phyloP scores from a whole-genome alignment of 2,888 invertebrate genomes.

The Lithosia quadra region DNA sequence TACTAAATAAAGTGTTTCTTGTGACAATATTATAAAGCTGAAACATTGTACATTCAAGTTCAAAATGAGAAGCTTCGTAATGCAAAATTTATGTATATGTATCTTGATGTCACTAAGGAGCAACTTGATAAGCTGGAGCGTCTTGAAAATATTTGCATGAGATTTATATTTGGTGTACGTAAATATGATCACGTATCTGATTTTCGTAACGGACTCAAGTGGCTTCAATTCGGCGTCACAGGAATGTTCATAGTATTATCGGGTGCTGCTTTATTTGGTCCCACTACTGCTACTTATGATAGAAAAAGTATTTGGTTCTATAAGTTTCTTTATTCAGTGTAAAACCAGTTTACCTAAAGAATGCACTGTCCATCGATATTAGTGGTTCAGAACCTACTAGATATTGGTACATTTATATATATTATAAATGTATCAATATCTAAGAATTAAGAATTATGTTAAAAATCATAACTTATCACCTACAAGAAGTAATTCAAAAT shows the following conservation, averaged over 20 bases:
- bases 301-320: not conserved
- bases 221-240: conserved; percentile 14
- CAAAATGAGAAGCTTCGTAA: conserved; percentile 1
- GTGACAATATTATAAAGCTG: conserved; percentile 16
- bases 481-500: no score
- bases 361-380: no score
- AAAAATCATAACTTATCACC: no score
- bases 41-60: conserved; percentile 4
- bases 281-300: not conserved
- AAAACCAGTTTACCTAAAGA: no score
- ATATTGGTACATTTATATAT: no score
- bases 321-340: no score
- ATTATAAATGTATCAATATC: no score
- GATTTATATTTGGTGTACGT: conserved; percentile 18
- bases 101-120: conserved; percentile 7
- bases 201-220: conserved; percentile 9
- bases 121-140: conserved; percentile 18
- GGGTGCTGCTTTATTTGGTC: not conserved
- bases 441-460: no score
- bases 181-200: conserved; percentile 22
- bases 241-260: conserved; percentile 6
- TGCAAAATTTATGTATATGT: conserved; percentile 6
- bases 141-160: conserved; percentile 17
- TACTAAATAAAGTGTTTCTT: conserved; percentile 52
- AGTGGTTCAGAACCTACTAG: no score